phyloP scores from a whole-genome alignment of 2,888 invertebrate species.

The Spodoptera littoralis region DNA sequence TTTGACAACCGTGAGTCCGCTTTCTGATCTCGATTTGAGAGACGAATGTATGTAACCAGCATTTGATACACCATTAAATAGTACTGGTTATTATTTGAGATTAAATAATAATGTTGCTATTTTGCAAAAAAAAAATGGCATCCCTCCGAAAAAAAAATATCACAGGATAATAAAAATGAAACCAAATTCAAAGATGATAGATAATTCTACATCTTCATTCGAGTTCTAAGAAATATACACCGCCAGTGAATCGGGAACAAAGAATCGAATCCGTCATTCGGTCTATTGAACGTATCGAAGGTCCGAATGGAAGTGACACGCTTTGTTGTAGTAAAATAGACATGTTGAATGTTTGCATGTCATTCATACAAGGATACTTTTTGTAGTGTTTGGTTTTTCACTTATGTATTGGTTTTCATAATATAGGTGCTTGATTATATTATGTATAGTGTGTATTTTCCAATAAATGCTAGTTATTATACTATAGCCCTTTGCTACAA shows the following conservation, averaged over 20 bases:
- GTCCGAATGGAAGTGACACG: constrained; percentile 27
- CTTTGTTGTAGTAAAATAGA: constrained; percentile 35
- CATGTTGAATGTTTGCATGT: constrained; percentile 15
- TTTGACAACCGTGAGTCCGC: constrained; percentile 26
- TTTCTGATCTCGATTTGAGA: constrained; percentile 29
- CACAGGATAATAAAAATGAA: constrained; percentile 4
- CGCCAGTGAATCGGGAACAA: constrained; percentile 31
- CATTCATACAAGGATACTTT: constrained; percentile 12
- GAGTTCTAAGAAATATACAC: constrained; percentile 17
- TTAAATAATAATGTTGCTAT: no score
- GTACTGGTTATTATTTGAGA: no score
- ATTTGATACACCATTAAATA: no score
- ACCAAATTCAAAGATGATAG: constrained; percentile 10
- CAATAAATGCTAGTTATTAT: no score
- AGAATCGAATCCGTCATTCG: constrained; percentile 32
- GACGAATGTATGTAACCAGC: neutral
- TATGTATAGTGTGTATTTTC: neutral
- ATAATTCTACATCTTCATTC: constrained; percentile 18
- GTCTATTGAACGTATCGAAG: constrained; percentile 32
- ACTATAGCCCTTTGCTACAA: no score
- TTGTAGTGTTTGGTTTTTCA: constrained; percentile 8
- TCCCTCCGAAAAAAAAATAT: constrained; percentile 1
- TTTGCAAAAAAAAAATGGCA: neutral
- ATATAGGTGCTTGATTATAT: no score
- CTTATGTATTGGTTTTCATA: no score